Evolutionary conservation across 2,888 invertebrate genomes (phyloP), one percentile per base, ranked within the genome.

Genomic region (Nebria salina): DNA sequence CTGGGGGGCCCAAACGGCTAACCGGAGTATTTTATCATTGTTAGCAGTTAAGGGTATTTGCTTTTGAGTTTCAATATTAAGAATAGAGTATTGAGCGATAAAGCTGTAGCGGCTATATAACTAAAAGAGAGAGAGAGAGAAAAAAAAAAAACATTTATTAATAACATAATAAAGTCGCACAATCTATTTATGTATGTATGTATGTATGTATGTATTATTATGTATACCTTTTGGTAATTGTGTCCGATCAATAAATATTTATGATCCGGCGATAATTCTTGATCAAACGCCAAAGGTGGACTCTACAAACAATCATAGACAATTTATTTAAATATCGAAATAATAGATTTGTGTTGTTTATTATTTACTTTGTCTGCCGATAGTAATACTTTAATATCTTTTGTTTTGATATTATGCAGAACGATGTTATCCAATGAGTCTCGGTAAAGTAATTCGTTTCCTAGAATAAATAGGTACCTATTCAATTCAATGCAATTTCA

Each of bases 21-120:
- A 92, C 86, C 96, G 94, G 26, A 95, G 90, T 72, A 90, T 88
- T 1, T 89, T 89, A 9, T 90, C 90, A 43, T 89, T 87, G n/a
- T 85, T 86, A 8, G 83, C 85, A 4, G 86, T 82, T n/a, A 89
- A 78, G 72, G 83, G 83, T 0, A 87, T 86, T 0, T 90, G 90
- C 87, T 87, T 90, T 84, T 91, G 90, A 0, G 91, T 92, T 75
- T 89, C 87, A 13, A 94, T 86, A 85, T 95, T 92, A 76, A 94
- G 90, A 65, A 95, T 92, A 76, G 92, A 91, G 88, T 96, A 96
- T 82, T 92, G 91, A 2, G 96, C 96, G 76, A 92, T 87, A 87
- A 93, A 96, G 84, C 96, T 96, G 87, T 96, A 93, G 82, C 97
- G 92, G 82, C 97, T 92, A 89, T 94, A 96, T 65, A 94, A 91